phyloP scores from a whole-genome alignment of 2,888 invertebrate genomes.

The Drosophila dives region DNA sequence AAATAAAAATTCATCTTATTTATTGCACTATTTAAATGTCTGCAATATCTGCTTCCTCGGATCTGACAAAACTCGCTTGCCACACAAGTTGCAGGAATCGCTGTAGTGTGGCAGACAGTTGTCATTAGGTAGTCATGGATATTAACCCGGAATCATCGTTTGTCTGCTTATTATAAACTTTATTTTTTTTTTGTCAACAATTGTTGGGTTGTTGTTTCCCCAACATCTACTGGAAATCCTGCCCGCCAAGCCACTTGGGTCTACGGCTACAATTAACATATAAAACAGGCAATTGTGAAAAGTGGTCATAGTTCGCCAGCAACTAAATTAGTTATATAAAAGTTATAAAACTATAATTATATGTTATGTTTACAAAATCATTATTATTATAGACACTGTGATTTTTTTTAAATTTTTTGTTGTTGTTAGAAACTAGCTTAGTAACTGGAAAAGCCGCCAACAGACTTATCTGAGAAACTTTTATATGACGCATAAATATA shows the following conservation, averaged over 20 bases:
- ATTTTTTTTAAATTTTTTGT: neutral
- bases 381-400: neutral
- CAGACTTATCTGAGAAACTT: neutral
- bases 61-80: conserved; percentile 29
- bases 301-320: neutral
- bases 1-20: conserved; percentile 65
- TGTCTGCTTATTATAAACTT: conserved; percentile 81
- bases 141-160: conserved; percentile 52
- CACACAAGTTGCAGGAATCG: conserved; percentile 50
- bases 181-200: conserved; percentile 71
- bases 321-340: neutral
- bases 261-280: conserved; percentile 9
- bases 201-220: neutral
- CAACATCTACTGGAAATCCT: conserved; percentile 16
- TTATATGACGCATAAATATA: neutral
- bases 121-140: conserved; percentile 26
- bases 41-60: conserved; percentile 9
- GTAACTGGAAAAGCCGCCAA: neutral
- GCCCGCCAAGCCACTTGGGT: neutral
- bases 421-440: neutral
- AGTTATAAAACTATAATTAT: neutral
- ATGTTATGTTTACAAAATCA: neutral
- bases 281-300: conserved; percentile 13
- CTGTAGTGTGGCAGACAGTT: conserved; percentile 49
- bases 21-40: conserved; percentile 40